Evolutionary conservation across 2,113 vertebrate genomes (phyloP).

Genomic region (Catharus fuscescens): DNA sequence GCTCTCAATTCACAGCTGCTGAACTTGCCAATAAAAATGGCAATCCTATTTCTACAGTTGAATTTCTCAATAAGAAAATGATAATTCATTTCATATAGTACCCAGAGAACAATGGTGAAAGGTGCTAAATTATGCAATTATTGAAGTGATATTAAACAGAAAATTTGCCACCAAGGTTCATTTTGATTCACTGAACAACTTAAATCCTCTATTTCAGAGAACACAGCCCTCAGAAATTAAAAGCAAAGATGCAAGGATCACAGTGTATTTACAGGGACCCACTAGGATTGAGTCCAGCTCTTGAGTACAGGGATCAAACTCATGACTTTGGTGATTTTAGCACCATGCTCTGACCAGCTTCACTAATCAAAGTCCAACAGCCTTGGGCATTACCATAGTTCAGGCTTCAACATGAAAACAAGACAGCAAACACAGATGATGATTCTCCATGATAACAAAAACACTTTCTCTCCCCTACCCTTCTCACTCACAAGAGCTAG

Average conservation of each 20-base stretch:
- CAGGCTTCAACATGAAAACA: background rate
- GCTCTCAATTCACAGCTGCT: background rate
- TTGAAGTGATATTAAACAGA: background rate
- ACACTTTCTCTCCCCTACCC: background rate
- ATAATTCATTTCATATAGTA: background rate
- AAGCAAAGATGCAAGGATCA: background rate
- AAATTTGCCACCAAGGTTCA: background rate
- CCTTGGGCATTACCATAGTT: rapidly evolving
- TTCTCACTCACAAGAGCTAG: background rate
- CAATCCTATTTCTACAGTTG: background rate
- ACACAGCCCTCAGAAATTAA: background rate
- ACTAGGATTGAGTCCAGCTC: background rate
- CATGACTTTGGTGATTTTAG: background rate
- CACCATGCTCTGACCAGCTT: background rate
- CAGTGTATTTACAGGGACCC: background rate
- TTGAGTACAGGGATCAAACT: background rate
- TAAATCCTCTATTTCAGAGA: background rate
- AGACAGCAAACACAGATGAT: background rate
- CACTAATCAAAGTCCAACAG: background rate
- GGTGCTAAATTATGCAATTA: background rate
- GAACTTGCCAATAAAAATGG: background rate
- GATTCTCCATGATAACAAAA: background rate
- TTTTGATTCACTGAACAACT: background rate
- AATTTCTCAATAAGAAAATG: background rate
- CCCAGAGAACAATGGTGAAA: background rate